Evolutionary conservation across 2,888 invertebrate genomes (phyloP), one percentile per base, ranked within the genome.

Genomic region (Drosophila tripunctata): DNA sequence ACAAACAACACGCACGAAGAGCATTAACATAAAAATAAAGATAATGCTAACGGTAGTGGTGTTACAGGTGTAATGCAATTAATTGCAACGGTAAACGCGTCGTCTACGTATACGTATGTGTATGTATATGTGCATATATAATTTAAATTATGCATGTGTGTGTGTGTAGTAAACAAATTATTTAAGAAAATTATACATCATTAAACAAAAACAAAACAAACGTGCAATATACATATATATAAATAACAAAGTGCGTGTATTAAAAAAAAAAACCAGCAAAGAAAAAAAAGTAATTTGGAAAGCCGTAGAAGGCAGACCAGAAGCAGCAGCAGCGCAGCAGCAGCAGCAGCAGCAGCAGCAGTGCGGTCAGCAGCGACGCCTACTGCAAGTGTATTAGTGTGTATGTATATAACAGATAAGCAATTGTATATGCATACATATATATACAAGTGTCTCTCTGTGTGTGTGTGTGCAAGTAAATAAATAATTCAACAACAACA

Each of bases 371-470:
- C 63, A 50, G 54, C 70, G 60, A 66, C 62, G 69, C 56, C 54
- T 66, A 65, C 58, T 78, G 86, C 78, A 73, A 83, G 86, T 82
- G 82, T 82, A 69, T 78, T 82, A 45, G 82, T 83, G 83, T 78
- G 38, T 36, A 33, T 70, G 40, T 43, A 61, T 61, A 62, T 62
- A 60, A 48, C 30, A 43, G 50, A 52, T 70, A 73, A 69, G 76
- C 61, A 66, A 50, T 41, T 43, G 47, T 55, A 35, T 33, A 56
- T 40, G 17, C 36, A 33, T 31, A 21, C 12, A 36, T 43, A 61
- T 58, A 48, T 72, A 70, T 8, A 43, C n/a, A n/a, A n/a, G n/a
- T n/a, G n/a, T n/a, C n/a, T n/a, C n/a, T n/a, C n/a, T n/a, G n/a
- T n/a, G n/a, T 35, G 56, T 45, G 50, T 21, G 24, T 31, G 57